Evolutionary conservation across 2,888 invertebrate genomes (phyloP), one percentile per base, ranked within the genome.

Genomic region (Agrochola lota): DNA sequence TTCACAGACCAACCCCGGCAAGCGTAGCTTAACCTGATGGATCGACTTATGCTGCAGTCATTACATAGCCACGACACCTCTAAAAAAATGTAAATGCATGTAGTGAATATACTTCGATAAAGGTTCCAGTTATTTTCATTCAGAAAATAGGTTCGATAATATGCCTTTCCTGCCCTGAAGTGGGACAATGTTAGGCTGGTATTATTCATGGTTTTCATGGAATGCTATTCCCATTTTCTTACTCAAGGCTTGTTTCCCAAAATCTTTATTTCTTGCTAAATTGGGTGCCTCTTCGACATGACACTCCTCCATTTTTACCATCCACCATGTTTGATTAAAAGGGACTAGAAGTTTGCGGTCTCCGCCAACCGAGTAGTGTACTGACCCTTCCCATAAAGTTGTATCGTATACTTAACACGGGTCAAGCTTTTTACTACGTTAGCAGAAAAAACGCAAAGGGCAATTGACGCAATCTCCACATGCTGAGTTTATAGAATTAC

Each of bases 401-500:
- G 84, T 84, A 83, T 85, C 72, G 73, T 72, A 60, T 43, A 64
- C 35, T 68, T 71, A 74, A 59, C 67, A 66, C 60, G 77, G 86
- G 78, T 86, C 84, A 77, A 74, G 76, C 74, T 83, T 87, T 85
- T 81, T 79, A 81, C 80, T 62, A 60, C 77, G 77, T 80, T 73
- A 71, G 74, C 84, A 73, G 71, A 81, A 88, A 87, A 83, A 83
- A 76, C 78, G 63, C 63, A 78, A 83, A 80, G 73, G 78, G 79
- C 78, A 78, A 76, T 76, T 55, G 80, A 40, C 84, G 63, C 78
- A 74, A 84, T 86, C 75, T 78, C 71, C 69, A 74, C 86, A 76
- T 78, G 84, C 78, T 80, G 77, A 83, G 73, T 76, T 84, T 78
- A 85, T 78, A 86, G 78, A 80, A 85, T 85, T 86, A 78, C 77